Evolutionary conservation across 2,888 invertebrate species (phyloP), one percentile per base, ranked within the genome.

Genomic region (Parochlus steinenii): DNA sequence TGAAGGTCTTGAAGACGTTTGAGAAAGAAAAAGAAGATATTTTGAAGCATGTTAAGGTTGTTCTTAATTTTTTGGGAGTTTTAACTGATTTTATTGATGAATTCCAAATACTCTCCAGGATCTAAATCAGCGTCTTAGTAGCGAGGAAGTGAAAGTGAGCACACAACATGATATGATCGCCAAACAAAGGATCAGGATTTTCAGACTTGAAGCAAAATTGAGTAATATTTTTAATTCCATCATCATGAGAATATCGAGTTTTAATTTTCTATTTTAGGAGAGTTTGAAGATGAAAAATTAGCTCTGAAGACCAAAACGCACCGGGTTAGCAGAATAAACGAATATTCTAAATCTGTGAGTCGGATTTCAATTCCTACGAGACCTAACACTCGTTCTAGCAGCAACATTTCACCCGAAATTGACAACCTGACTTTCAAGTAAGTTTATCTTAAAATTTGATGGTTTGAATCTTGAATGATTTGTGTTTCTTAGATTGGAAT

Each of bases 201-300:
- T 44, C n/a, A 51, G 54, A 3, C 19, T 54, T 19, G 58, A 58
- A 28, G 45, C 44, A 2, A 56, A 50, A 41, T 41, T 54, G 14
- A 52, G 56, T 46, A 32, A 26, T 15, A 26, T 39, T 8, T n/a
- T n/a, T n/a, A n/a, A n/a, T n/a, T n/a, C n/a, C n/a, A n/a, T n/a
- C n/a, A n/a, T n/a, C n/a, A n/a, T n/a, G n/a, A n/a, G n/a, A n/a
- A n/a, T n/a, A n/a, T n/a, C n/a, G n/a, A n/a, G n/a, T n/a, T n/a
- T n/a, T n/a, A n/a, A n/a, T n/a, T n/a, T n/a, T 32, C 24, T 23
- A n/a, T 5, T 5, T 11, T 22, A 32, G 32, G 8, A 20, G 31
- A 35, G 18, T 15, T 20, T 6, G 31, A 35, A 12, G 24, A 12
- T 24, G 35, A 31, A 11, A 31, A 39, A 25, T 25, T 31, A 26